These are phyloP conservation scores for Brenthis daphne DNA, from an alignment of 2,888 invertebrate genomes.

Conservation along the genomic window DNA sequence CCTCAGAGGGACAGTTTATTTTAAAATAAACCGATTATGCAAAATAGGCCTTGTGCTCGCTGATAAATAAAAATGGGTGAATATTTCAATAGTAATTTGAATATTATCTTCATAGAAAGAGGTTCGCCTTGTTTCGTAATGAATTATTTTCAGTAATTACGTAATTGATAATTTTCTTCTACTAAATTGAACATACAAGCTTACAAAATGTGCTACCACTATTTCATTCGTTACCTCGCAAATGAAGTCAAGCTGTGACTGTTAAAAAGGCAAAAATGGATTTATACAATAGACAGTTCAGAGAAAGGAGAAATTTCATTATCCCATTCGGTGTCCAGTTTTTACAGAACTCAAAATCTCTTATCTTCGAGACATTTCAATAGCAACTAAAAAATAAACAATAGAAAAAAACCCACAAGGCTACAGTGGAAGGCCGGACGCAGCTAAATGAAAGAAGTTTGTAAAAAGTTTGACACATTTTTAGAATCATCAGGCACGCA, in stretches of 20 bases:
- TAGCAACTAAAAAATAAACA: constrained; percentile 78
- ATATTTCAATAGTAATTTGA: constrained; percentile 42
- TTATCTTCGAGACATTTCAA: constrained; percentile 72
- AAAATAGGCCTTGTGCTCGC: constrained; percentile 54
- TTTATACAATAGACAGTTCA: constrained; percentile 33
- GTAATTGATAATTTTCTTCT: constrained; percentile 1
- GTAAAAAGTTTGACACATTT: constrained; percentile 82
- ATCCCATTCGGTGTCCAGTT: constrained; percentile 62
- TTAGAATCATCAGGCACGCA: constrained; percentile 81
- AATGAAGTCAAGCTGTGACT: constrained; percentile 29
- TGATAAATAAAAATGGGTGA: constrained; percentile 49
- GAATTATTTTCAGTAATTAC: constrained; percentile 12
- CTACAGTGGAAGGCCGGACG: constrained; percentile 75
- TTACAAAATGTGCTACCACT: background rate
- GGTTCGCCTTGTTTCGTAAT: constrained; percentile 8
- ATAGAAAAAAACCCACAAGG: constrained; percentile 73
- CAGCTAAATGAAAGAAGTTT: constrained; percentile 79
- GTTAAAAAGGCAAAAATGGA: constrained; percentile 24
- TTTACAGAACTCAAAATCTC: constrained; percentile 66
- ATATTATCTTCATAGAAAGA: constrained; percentile 39
- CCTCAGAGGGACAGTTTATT: constrained; percentile 57
- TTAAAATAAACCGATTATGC: constrained; percentile 68
- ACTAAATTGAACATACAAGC: background rate
- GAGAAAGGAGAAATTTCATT: constrained; percentile 59
- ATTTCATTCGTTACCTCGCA: background rate